These are phyloP conservation scores for Tyto alba DNA, from an alignment of 2,113 vertebrate genomes.

Conservation along the genomic window DNA sequence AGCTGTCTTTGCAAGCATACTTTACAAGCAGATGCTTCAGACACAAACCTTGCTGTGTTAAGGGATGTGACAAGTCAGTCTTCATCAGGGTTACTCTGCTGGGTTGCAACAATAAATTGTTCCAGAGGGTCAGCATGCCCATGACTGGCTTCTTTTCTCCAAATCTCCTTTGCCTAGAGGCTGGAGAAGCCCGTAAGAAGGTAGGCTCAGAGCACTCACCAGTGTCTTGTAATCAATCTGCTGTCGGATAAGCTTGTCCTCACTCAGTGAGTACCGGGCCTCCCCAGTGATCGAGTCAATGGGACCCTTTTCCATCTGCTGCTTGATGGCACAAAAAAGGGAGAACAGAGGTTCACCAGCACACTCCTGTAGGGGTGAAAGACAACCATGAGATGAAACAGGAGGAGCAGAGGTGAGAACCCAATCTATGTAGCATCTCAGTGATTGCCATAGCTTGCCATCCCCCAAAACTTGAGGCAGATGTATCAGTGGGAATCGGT, in stretches of 20 bases:
- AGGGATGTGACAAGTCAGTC: no score
- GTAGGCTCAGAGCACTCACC: slow-evolving; percentile 72
- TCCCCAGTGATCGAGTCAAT: slow-evolving; percentile 97
- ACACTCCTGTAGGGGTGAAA: slow-evolving; percentile 80
- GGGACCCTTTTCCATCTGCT: slow-evolving; percentile 95
- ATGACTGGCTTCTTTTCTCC: neutral
- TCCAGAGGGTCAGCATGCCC: neutral
- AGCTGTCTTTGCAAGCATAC: neutral
- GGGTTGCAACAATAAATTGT: neutral
- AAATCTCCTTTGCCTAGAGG: neutral
- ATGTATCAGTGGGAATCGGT: neutral
- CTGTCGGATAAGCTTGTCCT: slow-evolving; percentile 98
- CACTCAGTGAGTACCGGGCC: slow-evolving; percentile 93
- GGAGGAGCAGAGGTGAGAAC: neutral
- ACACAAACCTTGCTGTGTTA: neutral
- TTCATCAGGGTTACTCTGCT: neutral
- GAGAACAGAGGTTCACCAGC: slow-evolving; percentile 98
- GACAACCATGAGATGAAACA: neutral
- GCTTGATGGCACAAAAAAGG: slow-evolving; percentile 98
- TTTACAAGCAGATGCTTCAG: neutral
- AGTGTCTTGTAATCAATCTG: slow-evolving; percentile 99
- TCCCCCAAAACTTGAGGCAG: rapidly evolving
- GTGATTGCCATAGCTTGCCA: rapidly evolving
- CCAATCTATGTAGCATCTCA: rapidly evolving
- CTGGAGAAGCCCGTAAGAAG: neutral